A percentile compares a stretch with the other conserved stretches of the same genome.
These are phyloP conservation scores for Clupea harengus DNA, from an alignment of 2,113 vertebrate species.

Conservation along the genomic window DNA sequence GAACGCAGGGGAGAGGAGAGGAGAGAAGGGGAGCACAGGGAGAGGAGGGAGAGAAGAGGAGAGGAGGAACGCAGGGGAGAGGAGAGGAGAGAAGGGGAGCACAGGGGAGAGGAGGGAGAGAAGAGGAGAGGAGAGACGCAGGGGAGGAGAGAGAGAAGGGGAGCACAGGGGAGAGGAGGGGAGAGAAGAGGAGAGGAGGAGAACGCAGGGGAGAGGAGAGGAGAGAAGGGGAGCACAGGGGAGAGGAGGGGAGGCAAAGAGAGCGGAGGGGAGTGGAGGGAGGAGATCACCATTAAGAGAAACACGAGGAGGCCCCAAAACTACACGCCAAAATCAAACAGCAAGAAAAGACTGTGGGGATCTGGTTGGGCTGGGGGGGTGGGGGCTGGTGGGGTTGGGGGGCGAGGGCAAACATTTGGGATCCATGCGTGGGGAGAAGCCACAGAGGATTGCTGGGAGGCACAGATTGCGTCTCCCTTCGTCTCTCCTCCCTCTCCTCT, in stretches of 20 bases:
- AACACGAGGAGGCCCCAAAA: conserved; percentile 5
- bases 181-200: background rate
- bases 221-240: no score
- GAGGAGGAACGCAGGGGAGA: background rate
- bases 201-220: no score
- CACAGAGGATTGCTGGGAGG: background rate
- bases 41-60: background rate
- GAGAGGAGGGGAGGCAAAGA: background rate
- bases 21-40: no score
- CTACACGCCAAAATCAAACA: background rate
- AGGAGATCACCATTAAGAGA: background rate
- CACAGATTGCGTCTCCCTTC: background rate
- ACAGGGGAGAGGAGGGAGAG: background rate
- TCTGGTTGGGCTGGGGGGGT: background rate
- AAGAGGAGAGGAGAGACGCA: background rate
- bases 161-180: background rate
- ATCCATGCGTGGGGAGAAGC: background rate
- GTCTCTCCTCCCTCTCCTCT: conserved; percentile 1
- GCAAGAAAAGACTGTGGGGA: background rate
- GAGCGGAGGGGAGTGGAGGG: background rate
- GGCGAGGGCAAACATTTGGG: background rate
- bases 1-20: no score
- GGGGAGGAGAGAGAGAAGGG: no score
- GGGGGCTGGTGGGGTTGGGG: background rate
- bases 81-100: background rate